These are phyloP conservation scores for Subacronicta megacephala DNA, from an alignment of 2,888 invertebrate species.

Conservation along the genomic window DNA sequence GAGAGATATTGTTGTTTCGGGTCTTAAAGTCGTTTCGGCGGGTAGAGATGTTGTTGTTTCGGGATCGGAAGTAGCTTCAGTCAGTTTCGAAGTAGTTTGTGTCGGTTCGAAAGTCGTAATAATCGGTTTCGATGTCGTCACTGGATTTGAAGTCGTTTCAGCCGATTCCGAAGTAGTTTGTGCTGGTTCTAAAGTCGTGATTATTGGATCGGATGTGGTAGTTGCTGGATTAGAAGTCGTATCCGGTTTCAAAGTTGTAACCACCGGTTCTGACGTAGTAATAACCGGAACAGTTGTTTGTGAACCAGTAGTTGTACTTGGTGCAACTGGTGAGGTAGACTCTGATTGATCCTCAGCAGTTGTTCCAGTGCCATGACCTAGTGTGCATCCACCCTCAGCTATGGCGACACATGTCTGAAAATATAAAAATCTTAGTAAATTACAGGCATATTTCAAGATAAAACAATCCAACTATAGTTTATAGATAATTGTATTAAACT, in stretches of 20 bases:
- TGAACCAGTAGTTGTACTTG: neutral
- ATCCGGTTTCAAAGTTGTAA: neutral
- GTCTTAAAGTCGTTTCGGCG: no score
- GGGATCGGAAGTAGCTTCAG: no score
- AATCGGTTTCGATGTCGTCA: no score
- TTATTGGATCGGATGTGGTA: neutral
- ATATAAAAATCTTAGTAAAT: neutral
- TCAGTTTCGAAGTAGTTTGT: no score
- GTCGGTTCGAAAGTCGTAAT: no score
- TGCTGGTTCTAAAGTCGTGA: neutral
- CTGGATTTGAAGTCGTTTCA: no score
- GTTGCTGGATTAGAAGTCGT: neutral
- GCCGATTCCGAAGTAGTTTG: neutral
- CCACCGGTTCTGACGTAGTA: neutral
- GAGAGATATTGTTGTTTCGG: no score
- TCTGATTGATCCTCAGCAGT: neutral
- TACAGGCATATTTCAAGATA: no score
- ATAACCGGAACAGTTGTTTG: neutral
- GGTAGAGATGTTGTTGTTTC: no score
- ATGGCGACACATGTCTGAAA: neutral
- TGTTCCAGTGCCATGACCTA: neutral
- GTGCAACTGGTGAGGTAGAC: neutral
- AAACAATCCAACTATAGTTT: no score
- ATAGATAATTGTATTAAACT: no score
- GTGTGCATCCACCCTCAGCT: slow-evolving; percentile 8